A percentile compares a stretch with the other conserved stretches of the same genome.
These are phyloP conservation scores for Pangasius macronema DNA, from an alignment of 2,797 vertebrate genomes.

Conservation along the genomic window DNA sequence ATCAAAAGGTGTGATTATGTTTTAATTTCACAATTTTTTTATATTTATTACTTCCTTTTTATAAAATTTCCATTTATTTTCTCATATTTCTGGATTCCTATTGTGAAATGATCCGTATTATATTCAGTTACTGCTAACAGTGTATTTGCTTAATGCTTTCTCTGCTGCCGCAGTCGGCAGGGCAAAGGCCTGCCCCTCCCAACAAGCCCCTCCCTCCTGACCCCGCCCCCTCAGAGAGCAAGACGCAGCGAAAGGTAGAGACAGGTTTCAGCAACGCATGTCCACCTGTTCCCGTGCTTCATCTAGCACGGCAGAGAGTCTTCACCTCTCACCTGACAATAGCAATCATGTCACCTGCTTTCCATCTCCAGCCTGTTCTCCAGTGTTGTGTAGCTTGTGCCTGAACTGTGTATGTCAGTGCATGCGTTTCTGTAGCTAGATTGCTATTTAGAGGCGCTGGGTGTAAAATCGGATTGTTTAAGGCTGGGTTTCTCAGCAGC, in stretches of 20 bases:
- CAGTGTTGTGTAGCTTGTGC: slow-evolving; percentile 10
- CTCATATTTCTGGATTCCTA: not conserved
- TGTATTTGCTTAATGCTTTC: slow-evolving; percentile 44
- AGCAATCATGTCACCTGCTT: not conserved
- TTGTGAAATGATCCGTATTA: not conserved
- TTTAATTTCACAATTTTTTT: not conserved
- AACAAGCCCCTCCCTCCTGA: slow-evolving; percentile 79
- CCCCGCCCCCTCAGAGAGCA: slow-evolving; percentile 69
- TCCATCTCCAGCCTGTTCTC: not conserved
- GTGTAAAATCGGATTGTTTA: not conserved
- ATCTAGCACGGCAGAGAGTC: not conserved
- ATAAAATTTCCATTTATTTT: not conserved
- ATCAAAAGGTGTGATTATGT: not conserved
- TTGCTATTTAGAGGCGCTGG: not conserved
- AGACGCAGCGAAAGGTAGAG: slow-evolving; percentile 69
- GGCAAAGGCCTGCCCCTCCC: slow-evolving; percentile 75
- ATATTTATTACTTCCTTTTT: not conserved
- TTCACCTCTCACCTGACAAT: not conserved
- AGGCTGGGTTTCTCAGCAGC: slow-evolving; percentile 30
- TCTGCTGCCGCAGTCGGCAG: slow-evolving; percentile 66
- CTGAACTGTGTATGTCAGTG: slow-evolving; percentile 10
- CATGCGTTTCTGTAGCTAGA: slow-evolving; percentile 1
- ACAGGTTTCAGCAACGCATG: slow-evolving; percentile 44
- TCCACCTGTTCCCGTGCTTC: not conserved
- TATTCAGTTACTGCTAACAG: not conserved